These are phyloP conservation scores for Hipparchia sbordonii DNA, from an alignment of 2,888 invertebrate species.

Conservation along the genomic window DNA sequence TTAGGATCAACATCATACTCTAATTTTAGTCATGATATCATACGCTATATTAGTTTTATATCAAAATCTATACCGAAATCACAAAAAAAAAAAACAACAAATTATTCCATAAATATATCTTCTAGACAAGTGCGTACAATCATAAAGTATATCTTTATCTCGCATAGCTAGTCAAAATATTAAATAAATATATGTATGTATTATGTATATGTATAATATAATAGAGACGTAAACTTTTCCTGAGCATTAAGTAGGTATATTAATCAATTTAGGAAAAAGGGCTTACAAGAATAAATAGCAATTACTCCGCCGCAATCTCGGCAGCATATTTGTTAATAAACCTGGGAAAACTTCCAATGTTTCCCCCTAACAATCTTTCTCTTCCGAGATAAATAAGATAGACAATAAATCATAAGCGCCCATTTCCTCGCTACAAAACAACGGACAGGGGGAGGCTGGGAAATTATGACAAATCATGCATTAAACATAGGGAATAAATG, in stretches of 20 bases:
- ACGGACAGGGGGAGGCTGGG: slow-evolving; percentile 74
- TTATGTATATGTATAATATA: too few species aligned
- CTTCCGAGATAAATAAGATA: slow-evolving; percentile 78
- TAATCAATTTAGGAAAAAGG: slow-evolving; percentile 14
- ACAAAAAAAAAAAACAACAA: too few species aligned
- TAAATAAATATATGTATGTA: too few species aligned
- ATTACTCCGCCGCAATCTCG: slow-evolving; percentile 59
- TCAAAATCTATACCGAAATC: too few species aligned
- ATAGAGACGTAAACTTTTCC: too few species aligned
- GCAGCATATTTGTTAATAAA: slow-evolving; percentile 70
- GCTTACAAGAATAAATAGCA: slow-evolving; percentile 47
- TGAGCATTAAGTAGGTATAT: background rate
- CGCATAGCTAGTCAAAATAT: too few species aligned
- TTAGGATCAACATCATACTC: too few species aligned
- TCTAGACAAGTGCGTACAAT: too few species aligned
- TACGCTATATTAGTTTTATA: too few species aligned
- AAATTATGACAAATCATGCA: slow-evolving; percentile 83
- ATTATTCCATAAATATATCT: too few species aligned
- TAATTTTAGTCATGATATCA: too few species aligned
- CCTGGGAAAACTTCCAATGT: slow-evolving; percentile 59
- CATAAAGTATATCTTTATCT: too few species aligned
- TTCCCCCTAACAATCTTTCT: slow-evolving; percentile 71
- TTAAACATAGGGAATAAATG: slow-evolving; percentile 83
- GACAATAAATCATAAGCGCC: slow-evolving; percentile 77
- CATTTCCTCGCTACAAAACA: slow-evolving; percentile 79